Evolutionary conservation across 1,140 invertebrate species (phyloP).

Genomic region (Ditylenchus dipsaci): DNA sequence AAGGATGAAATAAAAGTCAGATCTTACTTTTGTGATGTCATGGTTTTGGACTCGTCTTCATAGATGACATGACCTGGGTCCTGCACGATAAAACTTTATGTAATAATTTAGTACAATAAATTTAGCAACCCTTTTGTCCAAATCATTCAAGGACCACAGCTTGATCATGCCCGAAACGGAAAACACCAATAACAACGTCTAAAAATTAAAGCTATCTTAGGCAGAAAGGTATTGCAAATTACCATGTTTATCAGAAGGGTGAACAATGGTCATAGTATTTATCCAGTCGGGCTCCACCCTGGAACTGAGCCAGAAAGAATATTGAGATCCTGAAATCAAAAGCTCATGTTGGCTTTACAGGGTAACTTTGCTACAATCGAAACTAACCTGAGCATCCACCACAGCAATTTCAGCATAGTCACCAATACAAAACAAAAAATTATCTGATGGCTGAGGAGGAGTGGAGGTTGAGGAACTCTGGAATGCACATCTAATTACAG

Average conservation of each 20-base stretch:
- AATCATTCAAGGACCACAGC: slow-evolving; percentile 86
- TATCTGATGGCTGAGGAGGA: neutral
- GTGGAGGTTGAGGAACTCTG: neutral
- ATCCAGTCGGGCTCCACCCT: slow-evolving; percentile 97
- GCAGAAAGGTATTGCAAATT: slow-evolving; percentile 4
- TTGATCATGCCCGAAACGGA: slow-evolving; percentile 94
- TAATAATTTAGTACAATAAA: slow-evolving; percentile 59
- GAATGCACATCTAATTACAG: no score
- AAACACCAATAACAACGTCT: slow-evolving; percentile 88
- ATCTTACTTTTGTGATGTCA: slow-evolving; percentile 66
- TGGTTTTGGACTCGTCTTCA: slow-evolving; percentile 96
- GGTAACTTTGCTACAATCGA: neutral
- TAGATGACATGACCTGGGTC: slow-evolving; percentile 64
- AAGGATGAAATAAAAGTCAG: no score
- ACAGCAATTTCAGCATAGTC: slow-evolving; percentile 96
- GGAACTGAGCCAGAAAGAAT: slow-evolving; percentile 85
- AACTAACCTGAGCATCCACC: slow-evolving; percentile 74
- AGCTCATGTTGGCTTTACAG: neutral
- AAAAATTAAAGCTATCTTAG: slow-evolving; percentile 15
- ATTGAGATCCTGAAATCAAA: slow-evolving; percentile 71
- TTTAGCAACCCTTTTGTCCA: slow-evolving; percentile 74
- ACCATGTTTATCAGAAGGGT: slow-evolving; percentile 67
- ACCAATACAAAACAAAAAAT: slow-evolving; percentile 80
- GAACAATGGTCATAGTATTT: slow-evolving; percentile 82
- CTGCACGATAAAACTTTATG: slow-evolving; percentile 52